Evolutionary conservation across 1,140 invertebrate genomes (phyloP).

Genomic region (Drosophila triauraria): DNA sequence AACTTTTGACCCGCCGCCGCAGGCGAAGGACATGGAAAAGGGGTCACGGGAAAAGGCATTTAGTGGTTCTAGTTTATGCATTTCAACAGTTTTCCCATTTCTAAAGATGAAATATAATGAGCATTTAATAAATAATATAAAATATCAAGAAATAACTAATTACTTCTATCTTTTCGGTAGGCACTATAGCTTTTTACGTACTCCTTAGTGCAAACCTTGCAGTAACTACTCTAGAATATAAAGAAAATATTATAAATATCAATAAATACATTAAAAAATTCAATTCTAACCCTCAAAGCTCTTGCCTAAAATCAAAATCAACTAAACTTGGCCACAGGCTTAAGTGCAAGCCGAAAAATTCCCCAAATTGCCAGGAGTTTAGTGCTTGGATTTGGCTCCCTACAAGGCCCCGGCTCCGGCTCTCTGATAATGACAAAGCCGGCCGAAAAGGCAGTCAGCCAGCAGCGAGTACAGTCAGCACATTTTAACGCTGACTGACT

Average conservation of each 20-base stretch:
- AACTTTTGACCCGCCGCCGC: slow-evolving; percentile 25
- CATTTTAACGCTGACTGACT: slow-evolving; percentile 53
- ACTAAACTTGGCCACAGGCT: background rate
- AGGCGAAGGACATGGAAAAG: background rate
- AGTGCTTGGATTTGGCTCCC: slow-evolving; percentile 13
- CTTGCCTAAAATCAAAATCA: background rate
- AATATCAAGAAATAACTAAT: background rate
- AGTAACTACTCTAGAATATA: too few species aligned
- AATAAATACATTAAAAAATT: background rate
- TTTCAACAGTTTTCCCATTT: background rate
- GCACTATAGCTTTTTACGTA: too few species aligned
- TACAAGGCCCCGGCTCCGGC: background rate
- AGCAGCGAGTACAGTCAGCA: slow-evolving; percentile 39
- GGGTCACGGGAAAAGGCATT: background rate
- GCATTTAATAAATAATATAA: background rate
- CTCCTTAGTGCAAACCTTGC: too few species aligned
- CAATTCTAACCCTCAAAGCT: background rate
- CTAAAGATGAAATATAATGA: background rate
- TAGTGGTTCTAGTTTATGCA: background rate
- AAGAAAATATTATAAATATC: background rate
- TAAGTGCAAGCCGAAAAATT: slow-evolving; percentile 2
- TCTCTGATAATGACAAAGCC: slow-evolving; percentile 42
- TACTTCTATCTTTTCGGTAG: background rate
- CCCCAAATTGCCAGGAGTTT: slow-evolving; percentile 12
- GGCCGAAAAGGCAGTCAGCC: slow-evolving; percentile 5